These are phyloP conservation scores for Gortyna flavago DNA, from an alignment of 2,888 invertebrate genomes.

Conservation along the genomic window DNA sequence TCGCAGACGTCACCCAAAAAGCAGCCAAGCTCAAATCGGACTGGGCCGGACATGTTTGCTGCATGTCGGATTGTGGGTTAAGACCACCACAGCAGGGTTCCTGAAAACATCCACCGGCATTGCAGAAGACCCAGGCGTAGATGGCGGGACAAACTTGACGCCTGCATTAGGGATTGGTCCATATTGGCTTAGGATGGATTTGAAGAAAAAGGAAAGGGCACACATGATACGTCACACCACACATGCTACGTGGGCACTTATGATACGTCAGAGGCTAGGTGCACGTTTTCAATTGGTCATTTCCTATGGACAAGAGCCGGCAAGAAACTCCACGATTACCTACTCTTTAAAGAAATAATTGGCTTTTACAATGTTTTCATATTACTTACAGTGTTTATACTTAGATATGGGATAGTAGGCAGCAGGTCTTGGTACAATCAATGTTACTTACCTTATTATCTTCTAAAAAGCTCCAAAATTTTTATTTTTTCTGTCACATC, in stretches of 20 bases:
- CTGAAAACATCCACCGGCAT: too few species aligned
- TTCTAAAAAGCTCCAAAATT: background rate
- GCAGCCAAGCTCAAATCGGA: too few species aligned
- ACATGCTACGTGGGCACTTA: background rate
- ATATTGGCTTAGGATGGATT: too few species aligned
- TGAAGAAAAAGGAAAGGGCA: background rate
- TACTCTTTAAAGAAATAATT: background rate
- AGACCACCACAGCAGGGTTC: too few species aligned
- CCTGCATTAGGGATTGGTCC: too few species aligned
- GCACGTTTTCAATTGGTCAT: background rate
- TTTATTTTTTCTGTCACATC: constrained; percentile 42
- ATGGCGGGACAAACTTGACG: too few species aligned
- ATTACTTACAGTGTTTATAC: background rate
- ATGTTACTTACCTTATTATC: background rate
- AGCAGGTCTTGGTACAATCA: background rate
- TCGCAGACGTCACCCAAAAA: too few species aligned
- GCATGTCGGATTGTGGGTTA: too few species aligned
- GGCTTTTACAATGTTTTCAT: background rate
- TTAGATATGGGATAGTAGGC: too few species aligned
- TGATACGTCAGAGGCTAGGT: background rate
- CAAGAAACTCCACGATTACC: background rate
- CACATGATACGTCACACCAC: background rate
- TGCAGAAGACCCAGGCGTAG: too few species aligned
- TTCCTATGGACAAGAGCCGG: background rate
- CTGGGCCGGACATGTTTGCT: too few species aligned